These are phyloP conservation scores for Neodiprion pinetum DNA, from an alignment of 1,140 invertebrate species.

Conservation along the genomic window DNA sequence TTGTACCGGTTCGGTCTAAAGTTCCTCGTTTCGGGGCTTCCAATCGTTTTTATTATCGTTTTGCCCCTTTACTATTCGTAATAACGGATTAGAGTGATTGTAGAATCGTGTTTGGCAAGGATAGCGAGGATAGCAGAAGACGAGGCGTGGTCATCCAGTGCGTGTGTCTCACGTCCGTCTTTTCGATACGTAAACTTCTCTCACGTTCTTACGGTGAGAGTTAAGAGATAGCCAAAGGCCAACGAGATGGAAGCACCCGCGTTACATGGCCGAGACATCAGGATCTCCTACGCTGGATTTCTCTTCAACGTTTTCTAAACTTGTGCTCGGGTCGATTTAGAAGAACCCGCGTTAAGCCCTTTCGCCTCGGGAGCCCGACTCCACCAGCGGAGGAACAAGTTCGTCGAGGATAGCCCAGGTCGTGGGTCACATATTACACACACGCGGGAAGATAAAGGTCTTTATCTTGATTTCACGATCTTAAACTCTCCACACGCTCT, in stretches of 20 bases:
- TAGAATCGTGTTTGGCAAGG: too few species aligned
- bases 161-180: too few species aligned
- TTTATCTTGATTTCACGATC: slow-evolving; percentile 5
- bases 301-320: slow-evolving; percentile 5
- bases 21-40: too few species aligned
- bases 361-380: too few species aligned
- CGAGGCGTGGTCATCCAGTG: neutral
- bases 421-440: neutral
- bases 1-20: too few species aligned
- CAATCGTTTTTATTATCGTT: too few species aligned
- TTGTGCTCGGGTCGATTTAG: neutral
- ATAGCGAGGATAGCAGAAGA: neutral
- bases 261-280: neutral
- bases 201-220: neutral
- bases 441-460: neutral
- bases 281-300: neutral
- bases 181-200: neutral
- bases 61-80: too few species aligned
- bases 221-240: slow-evolving; percentile 2
- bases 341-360: neutral
- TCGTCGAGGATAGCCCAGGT: slow-evolving; percentile 1
- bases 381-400: neutral
- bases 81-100: too few species aligned
- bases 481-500: neutral
- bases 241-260: neutral